These are phyloP conservation scores for Lottia gigantea DNA, from an alignment of 2,888 invertebrate species.

Conservation along the genomic window DNA sequence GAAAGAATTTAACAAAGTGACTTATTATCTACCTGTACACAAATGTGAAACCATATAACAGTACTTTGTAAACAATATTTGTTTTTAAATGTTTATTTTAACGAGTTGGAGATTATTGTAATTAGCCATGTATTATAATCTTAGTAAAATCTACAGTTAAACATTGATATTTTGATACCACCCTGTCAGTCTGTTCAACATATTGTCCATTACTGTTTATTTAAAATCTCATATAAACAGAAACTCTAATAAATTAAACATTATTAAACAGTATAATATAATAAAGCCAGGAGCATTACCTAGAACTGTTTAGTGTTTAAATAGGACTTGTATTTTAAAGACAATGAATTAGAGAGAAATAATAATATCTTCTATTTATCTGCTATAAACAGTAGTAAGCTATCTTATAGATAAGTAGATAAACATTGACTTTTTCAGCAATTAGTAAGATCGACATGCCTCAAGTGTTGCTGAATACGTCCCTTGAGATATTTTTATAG, in stretches of 20 bases:
- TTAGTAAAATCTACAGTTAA: no score
- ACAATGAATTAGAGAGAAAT: no score
- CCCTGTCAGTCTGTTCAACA: not conserved
- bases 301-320: not conserved
- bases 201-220: conserved; percentile 6
- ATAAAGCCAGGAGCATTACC: conserved; percentile 6
- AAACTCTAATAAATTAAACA: not conserved
- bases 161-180: not conserved
- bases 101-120: no score
- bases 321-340: no score
- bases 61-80: no score
- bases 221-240: not conserved
- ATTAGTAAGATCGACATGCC: conserved; percentile 19
- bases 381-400: not conserved
- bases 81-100: no score
- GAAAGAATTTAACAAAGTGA: no score
- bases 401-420: not conserved
- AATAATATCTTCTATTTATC: no score
- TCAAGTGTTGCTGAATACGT: conserved; percentile 4
- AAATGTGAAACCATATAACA: no score
- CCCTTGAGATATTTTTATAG: conserved; percentile 17
- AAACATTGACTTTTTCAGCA: conserved; percentile 2
- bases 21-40: no score
- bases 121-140: no score
- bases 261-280: not conserved